phyloP scores from a whole-genome alignment of 2,113 vertebrate species.

The Danionella cerebrum region DNA sequence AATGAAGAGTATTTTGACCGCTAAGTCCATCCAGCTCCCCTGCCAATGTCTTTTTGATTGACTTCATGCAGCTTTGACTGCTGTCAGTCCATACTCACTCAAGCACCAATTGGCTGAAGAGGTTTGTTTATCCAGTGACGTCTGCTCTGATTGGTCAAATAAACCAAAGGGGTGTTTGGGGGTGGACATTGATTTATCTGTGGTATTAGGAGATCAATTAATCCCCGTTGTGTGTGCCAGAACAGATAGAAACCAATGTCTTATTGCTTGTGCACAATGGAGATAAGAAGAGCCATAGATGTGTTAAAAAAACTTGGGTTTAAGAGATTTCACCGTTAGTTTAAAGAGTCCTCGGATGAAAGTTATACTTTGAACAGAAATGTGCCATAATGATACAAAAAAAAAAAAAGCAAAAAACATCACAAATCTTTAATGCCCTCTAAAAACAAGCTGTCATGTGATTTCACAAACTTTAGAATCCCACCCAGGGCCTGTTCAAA shows the following conservation, averaged over 20 bases:
- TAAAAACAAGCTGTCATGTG: too few relatives aligned
- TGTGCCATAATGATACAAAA: too few relatives aligned
- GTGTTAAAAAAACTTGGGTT: not conserved
- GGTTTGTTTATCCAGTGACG: slow-evolving; percentile 50
- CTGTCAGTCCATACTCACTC: slow-evolving; percentile 46
- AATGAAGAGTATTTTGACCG: not conserved
- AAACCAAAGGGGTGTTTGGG: slow-evolving; percentile 48
- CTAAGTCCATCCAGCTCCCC: slow-evolving; percentile 29
- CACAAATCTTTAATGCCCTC: too few relatives aligned
- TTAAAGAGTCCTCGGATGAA: too few relatives aligned
- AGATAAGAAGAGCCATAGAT: slow-evolving; percentile 55
- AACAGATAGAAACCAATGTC: slow-evolving; percentile 67
- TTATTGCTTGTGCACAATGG: slow-evolving; percentile 63
- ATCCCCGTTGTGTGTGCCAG: slow-evolving; percentile 75
- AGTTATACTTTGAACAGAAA: too few relatives aligned
- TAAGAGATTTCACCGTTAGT: not conserved
- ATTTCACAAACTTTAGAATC: too few relatives aligned
- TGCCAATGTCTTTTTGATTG: slow-evolving; percentile 61
- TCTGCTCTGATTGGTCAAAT: slow-evolving; percentile 53
- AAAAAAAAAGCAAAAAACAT: too few relatives aligned
- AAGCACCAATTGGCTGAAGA: slow-evolving; percentile 53
- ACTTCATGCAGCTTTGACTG: slow-evolving; percentile 53
- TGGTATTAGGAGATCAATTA: slow-evolving; percentile 77
- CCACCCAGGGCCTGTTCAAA: too few relatives aligned
- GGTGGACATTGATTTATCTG: slow-evolving; percentile 70